These are phyloP conservation scores for Rafetus swinhoei DNA, from an alignment of 2,113 vertebrate genomes.

Conservation along the genomic window DNA sequence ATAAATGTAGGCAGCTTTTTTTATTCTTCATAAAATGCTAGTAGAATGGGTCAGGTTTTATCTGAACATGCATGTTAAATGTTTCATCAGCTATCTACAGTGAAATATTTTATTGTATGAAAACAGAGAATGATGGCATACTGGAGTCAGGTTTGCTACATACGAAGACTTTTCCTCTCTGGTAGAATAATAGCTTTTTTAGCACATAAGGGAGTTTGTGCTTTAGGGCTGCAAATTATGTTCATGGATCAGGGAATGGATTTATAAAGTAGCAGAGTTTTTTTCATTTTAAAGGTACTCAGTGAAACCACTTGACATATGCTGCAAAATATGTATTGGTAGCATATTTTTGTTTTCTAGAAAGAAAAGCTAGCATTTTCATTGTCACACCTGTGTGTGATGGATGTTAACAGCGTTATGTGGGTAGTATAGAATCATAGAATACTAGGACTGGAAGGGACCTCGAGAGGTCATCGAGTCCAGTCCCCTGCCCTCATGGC, in stretches of 20 bases:
- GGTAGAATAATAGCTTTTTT: neutral
- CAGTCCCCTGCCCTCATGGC: no score
- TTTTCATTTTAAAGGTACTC: neutral
- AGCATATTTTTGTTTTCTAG: neutral
- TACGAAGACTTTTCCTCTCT: neutral
- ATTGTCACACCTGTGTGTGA: neutral
- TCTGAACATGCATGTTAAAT: slow-evolving; percentile 65
- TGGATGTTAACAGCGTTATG: neutral
- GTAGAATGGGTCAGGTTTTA: slow-evolving; percentile 60
- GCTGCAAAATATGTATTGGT: neutral
- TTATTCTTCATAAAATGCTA: slow-evolving; percentile 56
- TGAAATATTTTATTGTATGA: slow-evolving; percentile 26
- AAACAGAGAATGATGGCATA: neutral
- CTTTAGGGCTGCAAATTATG: neutral
- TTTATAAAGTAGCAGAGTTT: neutral
- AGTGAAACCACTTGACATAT: neutral
- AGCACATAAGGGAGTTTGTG: neutral
- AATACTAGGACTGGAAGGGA: no score
- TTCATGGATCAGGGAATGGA: neutral
- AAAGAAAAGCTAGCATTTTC: neutral
- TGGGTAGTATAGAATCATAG: neutral
- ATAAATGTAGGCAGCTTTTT: slow-evolving; percentile 61
- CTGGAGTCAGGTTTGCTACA: neutral
- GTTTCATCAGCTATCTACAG: slow-evolving; percentile 23
- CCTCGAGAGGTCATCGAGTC: no score